Conservation (phyloP, 2,113 vertebrate species). For the Tursiops truncatus region DNA sequence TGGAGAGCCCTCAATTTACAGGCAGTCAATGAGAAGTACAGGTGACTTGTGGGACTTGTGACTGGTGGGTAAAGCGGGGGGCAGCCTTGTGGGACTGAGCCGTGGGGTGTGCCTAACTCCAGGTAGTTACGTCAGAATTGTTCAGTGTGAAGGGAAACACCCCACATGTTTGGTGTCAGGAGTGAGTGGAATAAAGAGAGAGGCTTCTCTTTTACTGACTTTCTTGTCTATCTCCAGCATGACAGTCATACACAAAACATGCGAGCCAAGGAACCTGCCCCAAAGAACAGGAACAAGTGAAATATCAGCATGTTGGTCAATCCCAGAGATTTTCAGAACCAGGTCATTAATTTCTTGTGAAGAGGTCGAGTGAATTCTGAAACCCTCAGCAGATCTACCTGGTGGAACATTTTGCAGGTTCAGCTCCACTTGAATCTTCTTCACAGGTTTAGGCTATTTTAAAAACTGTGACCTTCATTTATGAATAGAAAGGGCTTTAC, state of each 20-base stretch:
- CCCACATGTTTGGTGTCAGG: background rate
- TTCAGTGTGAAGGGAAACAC: background rate
- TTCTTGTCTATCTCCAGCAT: background rate
- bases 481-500: background rate
- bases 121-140: background rate
- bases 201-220: background rate
- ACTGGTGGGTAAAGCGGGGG: background rate
- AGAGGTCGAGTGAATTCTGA: background rate
- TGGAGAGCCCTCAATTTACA: background rate
- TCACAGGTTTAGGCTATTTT: background rate
- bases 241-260: background rate
- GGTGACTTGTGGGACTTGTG: background rate
- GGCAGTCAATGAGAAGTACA: background rate
- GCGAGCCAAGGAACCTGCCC: background rate
- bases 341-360: background rate
- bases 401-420: background rate
- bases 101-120: background rate
- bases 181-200: background rate
- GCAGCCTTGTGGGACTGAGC: background rate
- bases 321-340: background rate
- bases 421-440: background rate
- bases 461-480: background rate
- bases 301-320: background rate
- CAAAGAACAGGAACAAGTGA: background rate
- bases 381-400: background rate